Base-by-base conservation (phyloP, 2,797 vertebrate genomes). In the Decapterus maruadsi region DNA sequence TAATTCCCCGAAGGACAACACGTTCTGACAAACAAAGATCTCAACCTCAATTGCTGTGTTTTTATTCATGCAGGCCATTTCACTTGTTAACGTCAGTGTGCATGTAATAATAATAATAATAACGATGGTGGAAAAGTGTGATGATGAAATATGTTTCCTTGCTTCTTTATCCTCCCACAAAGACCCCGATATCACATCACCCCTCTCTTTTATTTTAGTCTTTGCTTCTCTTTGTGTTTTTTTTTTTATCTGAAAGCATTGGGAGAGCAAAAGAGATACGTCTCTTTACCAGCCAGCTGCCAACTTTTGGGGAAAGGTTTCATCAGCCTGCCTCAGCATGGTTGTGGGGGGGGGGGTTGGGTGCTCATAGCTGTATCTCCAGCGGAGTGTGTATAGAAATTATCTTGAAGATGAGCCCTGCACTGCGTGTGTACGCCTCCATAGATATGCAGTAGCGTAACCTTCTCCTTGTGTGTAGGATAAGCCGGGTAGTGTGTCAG, bases 301-400 rank as follows among this genome's bases (percentile, higher is more conserved):
- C 72, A 89, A 89, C 81, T 81, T 86, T 78, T 68, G 66, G 78
- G 86, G 85, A 83, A 87, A 84, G 77, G 73, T 94, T 92, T 91
- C 90, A 90, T 91, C 89, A 93, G 79, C 79, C 81, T 50, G 58
- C 76, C 65, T 77, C 48, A 55, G 55, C 48, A 29, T 54, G 63
- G 71, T 38, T 48, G n/a, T n/a, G n/a, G 6, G 10, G 45, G 54
- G 63, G 65, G n/a, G 31, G 57, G 19, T 36, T 22, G 36, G 71
- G 58, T 40, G 72, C 38, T 6, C 66, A 56, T 56, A 51, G 70
- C 57, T 78, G 26, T 56, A 58, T 83, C 66, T 60, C 51, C 55
- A 83, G 77, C 78, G 68, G 69, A 75, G 62, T 63, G 34, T 64
- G 53, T 81, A 73, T 81, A 69, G 53, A 64, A 76, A 72, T 58